A percentile compares a stretch with the other conserved stretches of the same genome.
Conservation (phyloP, 2,888 invertebrate genomes). For the Thera obeliscata region DNA sequence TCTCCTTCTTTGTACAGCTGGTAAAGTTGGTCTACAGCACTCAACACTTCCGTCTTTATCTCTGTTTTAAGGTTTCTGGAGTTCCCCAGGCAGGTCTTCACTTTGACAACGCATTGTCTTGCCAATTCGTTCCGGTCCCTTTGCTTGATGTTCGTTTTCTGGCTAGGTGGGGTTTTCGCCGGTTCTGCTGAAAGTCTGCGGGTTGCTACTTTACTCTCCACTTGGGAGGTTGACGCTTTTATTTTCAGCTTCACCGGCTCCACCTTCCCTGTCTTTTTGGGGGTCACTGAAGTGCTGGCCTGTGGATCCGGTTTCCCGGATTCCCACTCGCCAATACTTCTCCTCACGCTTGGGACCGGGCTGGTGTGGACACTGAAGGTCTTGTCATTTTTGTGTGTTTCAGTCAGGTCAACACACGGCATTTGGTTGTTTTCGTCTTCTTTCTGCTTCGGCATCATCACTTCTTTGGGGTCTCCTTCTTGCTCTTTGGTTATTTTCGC, state of each 20-base stretch:
- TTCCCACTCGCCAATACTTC: not conserved
- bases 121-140: not conserved
- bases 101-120: not conserved
- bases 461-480: too few relatives aligned
- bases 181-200: not conserved
- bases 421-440: too few relatives aligned
- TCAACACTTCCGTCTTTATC: not conserved
- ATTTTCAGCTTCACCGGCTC: not conserved
- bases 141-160: not conserved
- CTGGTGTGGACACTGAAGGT: too few relatives aligned
- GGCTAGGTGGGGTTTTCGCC: not conserved
- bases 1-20: not conserved
- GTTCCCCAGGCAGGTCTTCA: not conserved
- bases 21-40: not conserved
- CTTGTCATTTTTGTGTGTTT: too few relatives aligned
- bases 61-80: not conserved
- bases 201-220: not conserved
- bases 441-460: too few relatives aligned
- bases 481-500: too few relatives aligned
- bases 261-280: not conserved
- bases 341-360: not conserved
- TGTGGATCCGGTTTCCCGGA: not conserved
- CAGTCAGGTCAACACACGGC: too few relatives aligned
- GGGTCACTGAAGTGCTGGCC: not conserved
- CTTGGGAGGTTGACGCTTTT: not conserved